Evolutionary conservation across 2,113 vertebrate species (phyloP), one percentile per base, ranked within the genome.

Genomic region (Tor tambroides): DNA sequence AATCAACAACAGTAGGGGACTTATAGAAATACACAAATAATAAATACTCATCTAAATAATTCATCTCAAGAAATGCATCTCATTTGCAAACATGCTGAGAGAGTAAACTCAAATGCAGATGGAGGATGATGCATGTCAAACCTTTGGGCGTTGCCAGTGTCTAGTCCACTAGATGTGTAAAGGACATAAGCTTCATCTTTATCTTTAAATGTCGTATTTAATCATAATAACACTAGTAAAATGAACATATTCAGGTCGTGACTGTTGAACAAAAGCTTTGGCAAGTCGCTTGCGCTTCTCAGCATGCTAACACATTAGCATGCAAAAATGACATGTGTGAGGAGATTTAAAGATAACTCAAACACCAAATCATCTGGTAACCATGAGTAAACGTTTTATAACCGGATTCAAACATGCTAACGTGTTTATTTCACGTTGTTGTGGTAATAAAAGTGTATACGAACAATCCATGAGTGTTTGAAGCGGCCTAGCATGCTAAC

Each of bases 401-500:
- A 41, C 19, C 2, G 0, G 0, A 41, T 63, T 8, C 3, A 63
- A 43, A 5, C 2, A 7, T 8, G 12, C 38, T 17, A 61, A 41
- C 0, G 2, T n/a, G 10, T 80, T 26, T 17, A 69, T 83, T 32
- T 69, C 28, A 69, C 26, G 15, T 26, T 30, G 41, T 11, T 49
- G 17, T 12, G 2, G 2, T 69, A 2, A 23, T 11, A 7, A 46
- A 28, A 83, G 35, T 19, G 21, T 4, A 9, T 41, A 17, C 56
- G 17, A 41, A 41, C 21, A 26, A 32, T 30, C 19, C 28, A 56
- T 38, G n/a, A 28, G 17, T 35, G 65, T 72, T n/a, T n/a, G 30
- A 54, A 83, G 65, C 19, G 81, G 65, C 82, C 82, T 84, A 83
- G 81, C 81, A 43, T 72, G 81, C 67, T 83, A 84, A 82, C 61